Conservation (phyloP, 2,797 vertebrate species). For the Parambassis ranga region DNA sequence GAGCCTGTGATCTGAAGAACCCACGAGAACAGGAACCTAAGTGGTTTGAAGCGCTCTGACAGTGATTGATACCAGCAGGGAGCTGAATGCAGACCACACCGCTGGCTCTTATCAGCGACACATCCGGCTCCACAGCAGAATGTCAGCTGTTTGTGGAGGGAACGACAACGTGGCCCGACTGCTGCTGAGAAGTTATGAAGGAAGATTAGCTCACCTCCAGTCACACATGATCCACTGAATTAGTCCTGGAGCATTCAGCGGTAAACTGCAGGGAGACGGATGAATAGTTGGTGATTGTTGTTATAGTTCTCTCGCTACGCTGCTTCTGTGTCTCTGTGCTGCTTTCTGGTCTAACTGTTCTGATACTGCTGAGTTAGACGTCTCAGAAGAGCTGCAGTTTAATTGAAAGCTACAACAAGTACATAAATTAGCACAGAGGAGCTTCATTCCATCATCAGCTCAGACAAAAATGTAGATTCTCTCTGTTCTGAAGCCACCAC, state of each 20-base stretch:
- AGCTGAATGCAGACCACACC: conserved; percentile 38
- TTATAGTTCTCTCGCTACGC: conserved; percentile 10
- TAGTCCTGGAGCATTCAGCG: conserved; percentile 21
- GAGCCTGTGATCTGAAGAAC: conserved; percentile 44
- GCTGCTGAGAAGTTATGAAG: background rate
- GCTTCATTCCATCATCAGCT: background rate
- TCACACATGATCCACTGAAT: conserved; percentile 46
- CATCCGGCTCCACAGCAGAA: conserved; percentile 38
- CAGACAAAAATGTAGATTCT: background rate
- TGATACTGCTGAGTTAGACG: conserved; percentile 15
- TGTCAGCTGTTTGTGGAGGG: conserved; percentile 26
- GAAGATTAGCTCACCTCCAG: conserved; percentile 24
- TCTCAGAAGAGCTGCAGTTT: conserved; percentile 18
- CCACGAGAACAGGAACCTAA: conserved; percentile 44
- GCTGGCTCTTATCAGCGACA: conserved; percentile 32
- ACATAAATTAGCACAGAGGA: conserved; percentile 8
- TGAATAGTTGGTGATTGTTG: conserved; percentile 52
- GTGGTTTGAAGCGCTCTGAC: conserved; percentile 53
- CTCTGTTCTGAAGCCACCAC: background rate
- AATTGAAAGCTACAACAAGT: conserved; percentile 3
- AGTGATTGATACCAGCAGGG: conserved; percentile 55
- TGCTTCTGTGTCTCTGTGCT: conserved; percentile 7
- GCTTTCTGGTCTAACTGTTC: conserved; percentile 33
- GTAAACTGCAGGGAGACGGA: conserved; percentile 37
- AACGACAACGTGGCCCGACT: conserved; percentile 9